Conservation (phyloP, 2,113 vertebrate genomes). For the Rhipidura dahli region DNA sequence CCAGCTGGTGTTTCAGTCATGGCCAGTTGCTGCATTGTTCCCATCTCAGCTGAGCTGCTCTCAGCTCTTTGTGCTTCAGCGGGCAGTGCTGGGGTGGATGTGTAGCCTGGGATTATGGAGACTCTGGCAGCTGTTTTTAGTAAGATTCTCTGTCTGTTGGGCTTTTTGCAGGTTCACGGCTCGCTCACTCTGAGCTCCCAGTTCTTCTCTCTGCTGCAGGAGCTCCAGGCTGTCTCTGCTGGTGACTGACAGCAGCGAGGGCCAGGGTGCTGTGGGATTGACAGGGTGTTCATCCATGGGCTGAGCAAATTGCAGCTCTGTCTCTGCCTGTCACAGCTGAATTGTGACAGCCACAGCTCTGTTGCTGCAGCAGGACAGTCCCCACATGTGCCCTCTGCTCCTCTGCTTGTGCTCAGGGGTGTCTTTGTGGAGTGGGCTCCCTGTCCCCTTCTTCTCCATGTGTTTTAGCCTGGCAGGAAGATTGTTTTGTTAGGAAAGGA, state of each 20-base stretch:
- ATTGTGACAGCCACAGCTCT: background rate
- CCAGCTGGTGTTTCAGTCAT: background rate
- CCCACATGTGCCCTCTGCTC: background rate
- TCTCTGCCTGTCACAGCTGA: background rate
- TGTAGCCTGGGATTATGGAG: background rate
- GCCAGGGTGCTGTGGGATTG: fast-evolving
- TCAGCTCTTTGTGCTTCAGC: background rate
- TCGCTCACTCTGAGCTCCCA: background rate
- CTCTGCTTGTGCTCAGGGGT: background rate
- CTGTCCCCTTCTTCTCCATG: fast-evolving
- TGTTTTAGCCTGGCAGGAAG: background rate
- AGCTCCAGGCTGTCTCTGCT: background rate
- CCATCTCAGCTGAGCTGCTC: background rate
- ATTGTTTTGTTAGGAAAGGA: background rate
- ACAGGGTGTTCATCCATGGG: background rate
- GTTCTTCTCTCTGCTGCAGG: background rate
- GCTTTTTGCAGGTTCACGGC: background rate
- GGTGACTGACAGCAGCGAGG: background rate
- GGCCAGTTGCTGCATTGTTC: background rate
- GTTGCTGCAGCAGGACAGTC: background rate
- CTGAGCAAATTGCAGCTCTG: background rate
- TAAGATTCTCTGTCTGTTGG: background rate
- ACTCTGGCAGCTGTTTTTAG: background rate
- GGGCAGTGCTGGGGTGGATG: background rate
- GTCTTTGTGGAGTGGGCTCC: background rate